Percentiles rank a stretch among this genome's conserved stretches.
Evolutionary conservation across 2,888 invertebrate species (phyloP).

Genomic region (Itoplectis maculator): DNA sequence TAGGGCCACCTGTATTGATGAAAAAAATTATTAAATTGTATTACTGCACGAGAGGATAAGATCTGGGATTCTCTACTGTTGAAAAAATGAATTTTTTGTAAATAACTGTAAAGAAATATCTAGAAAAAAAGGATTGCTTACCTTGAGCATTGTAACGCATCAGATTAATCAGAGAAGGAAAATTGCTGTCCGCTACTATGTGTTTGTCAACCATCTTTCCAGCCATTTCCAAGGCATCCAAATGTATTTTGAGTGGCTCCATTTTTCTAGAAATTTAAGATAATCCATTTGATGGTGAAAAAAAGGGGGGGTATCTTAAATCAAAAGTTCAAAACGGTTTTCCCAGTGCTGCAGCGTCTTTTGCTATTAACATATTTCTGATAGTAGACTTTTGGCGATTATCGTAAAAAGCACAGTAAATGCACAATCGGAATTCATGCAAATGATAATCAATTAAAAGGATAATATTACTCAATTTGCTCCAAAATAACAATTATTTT

Average conservation of each 20-base stretch:
- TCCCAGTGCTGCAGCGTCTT: background rate
- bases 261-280: constrained; percentile 71
- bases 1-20: constrained; percentile 88
- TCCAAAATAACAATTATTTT: constrained; percentile 13
- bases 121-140: constrained; percentile 68
- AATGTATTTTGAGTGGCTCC: constrained; percentile 84
- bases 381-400: background rate
- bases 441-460: background rate
- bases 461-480: background rate
- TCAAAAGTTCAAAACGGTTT: no score
- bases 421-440: background rate
- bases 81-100: background rate
- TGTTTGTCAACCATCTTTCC: constrained; percentile 93
- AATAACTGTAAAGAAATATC: no score
- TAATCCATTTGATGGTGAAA: background rate
- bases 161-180: constrained; percentile 89
- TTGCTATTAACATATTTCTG: background rate
- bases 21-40: background rate
- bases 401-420: background rate
- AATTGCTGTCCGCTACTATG: constrained; percentile 89
- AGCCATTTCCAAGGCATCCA: constrained; percentile 91
- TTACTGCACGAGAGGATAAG: no score
- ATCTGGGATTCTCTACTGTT: no score
- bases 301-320: no score
- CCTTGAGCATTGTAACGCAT: constrained; percentile 85